phyloP scores from a whole-genome alignment of 1,140 invertebrate species.

The Bradysia coprophila region DNA sequence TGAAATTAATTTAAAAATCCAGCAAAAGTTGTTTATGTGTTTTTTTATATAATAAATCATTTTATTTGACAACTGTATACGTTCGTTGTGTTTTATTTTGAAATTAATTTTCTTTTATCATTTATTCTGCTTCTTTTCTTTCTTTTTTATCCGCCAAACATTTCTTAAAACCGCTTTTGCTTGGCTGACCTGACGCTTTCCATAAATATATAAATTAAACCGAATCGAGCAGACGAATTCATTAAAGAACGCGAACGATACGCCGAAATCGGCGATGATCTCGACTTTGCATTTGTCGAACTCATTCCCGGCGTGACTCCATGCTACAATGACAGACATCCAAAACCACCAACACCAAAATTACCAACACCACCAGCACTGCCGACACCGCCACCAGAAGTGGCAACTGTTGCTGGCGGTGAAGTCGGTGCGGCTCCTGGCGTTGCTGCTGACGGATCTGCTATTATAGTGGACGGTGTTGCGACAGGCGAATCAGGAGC shows the following conservation, averaged over 20 bases:
- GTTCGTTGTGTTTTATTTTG: background rate
- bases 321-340: slow-evolving; percentile 24
- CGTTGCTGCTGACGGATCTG: slow-evolving; percentile 7
- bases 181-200: background rate
- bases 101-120: background rate
- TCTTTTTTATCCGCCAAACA: background rate
- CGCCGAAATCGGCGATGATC: slow-evolving; percentile 92
- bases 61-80: background rate
- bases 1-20: too few relatives aligned
- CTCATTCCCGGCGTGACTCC: slow-evolving; percentile 50
- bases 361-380: slow-evolving; percentile 22
- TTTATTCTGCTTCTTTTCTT: background rate
- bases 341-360: slow-evolving; percentile 19
- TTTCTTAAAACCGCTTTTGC: slow-evolving; percentile 1
- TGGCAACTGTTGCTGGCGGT: slow-evolving; percentile 13
- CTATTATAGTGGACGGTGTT: slow-evolving; percentile 13
- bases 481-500: slow-evolving; percentile 14
- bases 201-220: background rate
- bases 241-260: slow-evolving; percentile 95
- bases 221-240: slow-evolving; percentile 70
- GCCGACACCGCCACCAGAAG: slow-evolving; percentile 17
- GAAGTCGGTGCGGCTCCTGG: slow-evolving; percentile 11
- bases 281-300: slow-evolving; percentile 89
- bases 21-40: too few relatives aligned
- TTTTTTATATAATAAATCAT: background rate